phyloP scores from a whole-genome alignment of 30 jellyfish, hydroid and myxozoan species.

The Rhopilema esculentum region DNA sequence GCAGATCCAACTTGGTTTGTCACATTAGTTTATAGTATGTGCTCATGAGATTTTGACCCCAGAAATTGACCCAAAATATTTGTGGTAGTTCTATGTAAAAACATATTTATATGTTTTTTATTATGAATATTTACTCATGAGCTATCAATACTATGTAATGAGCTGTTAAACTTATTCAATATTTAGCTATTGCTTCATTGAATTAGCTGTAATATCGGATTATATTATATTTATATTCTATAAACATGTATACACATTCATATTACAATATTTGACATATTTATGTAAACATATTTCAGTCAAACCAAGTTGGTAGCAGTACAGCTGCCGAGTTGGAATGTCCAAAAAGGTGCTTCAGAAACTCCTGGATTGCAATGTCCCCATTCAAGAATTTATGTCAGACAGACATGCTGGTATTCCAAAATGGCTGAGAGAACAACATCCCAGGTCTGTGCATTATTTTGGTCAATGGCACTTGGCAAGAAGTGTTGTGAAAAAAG shows the following conservation, averaged over 20 bases:
- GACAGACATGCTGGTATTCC: slow-evolving; percentile 41
- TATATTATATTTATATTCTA: not conserved
- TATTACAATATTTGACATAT: not conserved
- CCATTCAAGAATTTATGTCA: not conserved
- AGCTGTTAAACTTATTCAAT: not conserved
- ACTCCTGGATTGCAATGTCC: not conserved
- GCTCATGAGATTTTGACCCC: not conserved
- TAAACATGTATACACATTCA: not conserved
- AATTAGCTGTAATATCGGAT: not conserved
- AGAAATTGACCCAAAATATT: not conserved
- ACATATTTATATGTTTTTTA: not conserved
- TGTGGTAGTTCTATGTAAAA: not conserved
- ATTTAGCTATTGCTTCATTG: not conserved
- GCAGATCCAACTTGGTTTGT: not conserved
- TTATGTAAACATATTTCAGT: not conserved
- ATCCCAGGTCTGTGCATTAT: slow-evolving; percentile 9
- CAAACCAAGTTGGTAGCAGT: not conserved
- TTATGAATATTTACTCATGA: not conserved
- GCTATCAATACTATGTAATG: not conserved
- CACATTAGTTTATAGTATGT: not conserved
- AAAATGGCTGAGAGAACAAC: slow-evolving; percentile 34
- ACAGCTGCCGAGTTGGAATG: slow-evolving; percentile 7
- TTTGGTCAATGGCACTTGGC: slow-evolving; percentile 50
- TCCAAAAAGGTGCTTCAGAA: not conserved
- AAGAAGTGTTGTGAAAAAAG: slow-evolving; percentile 4